Percentiles rank a stretch among this genome's conserved stretches.
Conservation (phyloP, 2,113 vertebrate species). For the Saiga tatarica region DNA sequence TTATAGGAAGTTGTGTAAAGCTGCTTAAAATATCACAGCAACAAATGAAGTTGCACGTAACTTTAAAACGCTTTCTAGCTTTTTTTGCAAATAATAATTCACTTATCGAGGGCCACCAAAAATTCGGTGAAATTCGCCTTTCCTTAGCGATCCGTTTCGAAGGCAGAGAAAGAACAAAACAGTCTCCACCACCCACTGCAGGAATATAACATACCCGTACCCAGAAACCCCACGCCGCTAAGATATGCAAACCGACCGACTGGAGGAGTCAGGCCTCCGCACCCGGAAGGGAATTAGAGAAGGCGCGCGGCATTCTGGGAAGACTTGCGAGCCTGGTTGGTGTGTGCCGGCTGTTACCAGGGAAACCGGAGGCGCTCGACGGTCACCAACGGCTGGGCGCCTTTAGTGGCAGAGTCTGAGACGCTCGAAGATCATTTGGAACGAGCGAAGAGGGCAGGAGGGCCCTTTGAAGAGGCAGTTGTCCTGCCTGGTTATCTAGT, state of each 20-base stretch:
- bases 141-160: background rate
- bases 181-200: fast-evolving
- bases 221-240: fast-evolving
- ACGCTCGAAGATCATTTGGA: fast-evolving
- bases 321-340: background rate
- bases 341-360: background rate
- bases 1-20: background rate
- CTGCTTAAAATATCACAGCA: background rate
- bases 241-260: fast-evolving
- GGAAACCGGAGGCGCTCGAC: background rate
- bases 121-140: background rate
- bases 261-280: background rate
- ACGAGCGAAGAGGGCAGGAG: too few relatives aligned
- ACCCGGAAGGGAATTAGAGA: background rate
- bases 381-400: background rate
- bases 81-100: background rate
- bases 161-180: background rate
- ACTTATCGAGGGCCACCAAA: background rate
- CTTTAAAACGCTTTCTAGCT: background rate
- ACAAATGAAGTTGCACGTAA: background rate
- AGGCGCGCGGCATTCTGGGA: constrained; percentile 47
- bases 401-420: background rate
- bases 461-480: background rate
- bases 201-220: fast-evolving
- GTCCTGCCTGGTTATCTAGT: background rate